Base-by-base conservation (phyloP, 2,888 invertebrate species). In the Ophioninae sp. region DNA sequence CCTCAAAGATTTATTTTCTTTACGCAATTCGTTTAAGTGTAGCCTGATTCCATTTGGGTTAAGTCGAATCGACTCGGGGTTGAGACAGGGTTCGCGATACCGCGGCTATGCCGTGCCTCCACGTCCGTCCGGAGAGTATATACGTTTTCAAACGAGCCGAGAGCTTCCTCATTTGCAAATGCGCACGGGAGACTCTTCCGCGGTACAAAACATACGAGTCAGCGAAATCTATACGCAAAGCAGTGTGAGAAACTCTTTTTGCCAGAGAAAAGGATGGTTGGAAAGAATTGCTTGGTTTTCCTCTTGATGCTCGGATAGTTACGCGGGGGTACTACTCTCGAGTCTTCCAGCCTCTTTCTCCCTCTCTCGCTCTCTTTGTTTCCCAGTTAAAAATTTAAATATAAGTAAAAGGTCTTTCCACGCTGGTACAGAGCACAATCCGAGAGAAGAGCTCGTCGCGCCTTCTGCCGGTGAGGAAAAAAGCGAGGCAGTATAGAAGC, bases 21-120 rank as follows among this genome's bases (percentile, higher is more conserved):
- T 81, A 88, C 86, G 91, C 92, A 93, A 93, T 93, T 91, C 91
- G 92, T 91, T 92, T 93, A 91, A 93, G 93, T 92, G 93, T 92
- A 92, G 89, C 90, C 89, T 90, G 90, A 91, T 92, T 92, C 89
- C 89, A 90, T 89, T 90, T 90, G 89, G 90, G 89, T 90, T 90
- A 90, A 87, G 87, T 85, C 87, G 81, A 69, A 78, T 82, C 76
- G 81, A 79, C 56, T 59, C 56, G 83, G 81, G 83, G 82, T 65
- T 83, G 73, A 75, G 68, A 81, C 68, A 79, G 69, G 74, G 77
- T 75, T 67, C 67, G 62, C 75, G 79, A 75, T 65, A 83, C 68
- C 80, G 62, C 73, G 62, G 80, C 65, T 76, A 77, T 64, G 69
- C 50, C n/a, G 39, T 59, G 67, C 39, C 59, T 64, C 67, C 17